phyloP scores from a whole-genome alignment of 2,888 invertebrate genomes.

The Drosophila eohydei region DNA sequence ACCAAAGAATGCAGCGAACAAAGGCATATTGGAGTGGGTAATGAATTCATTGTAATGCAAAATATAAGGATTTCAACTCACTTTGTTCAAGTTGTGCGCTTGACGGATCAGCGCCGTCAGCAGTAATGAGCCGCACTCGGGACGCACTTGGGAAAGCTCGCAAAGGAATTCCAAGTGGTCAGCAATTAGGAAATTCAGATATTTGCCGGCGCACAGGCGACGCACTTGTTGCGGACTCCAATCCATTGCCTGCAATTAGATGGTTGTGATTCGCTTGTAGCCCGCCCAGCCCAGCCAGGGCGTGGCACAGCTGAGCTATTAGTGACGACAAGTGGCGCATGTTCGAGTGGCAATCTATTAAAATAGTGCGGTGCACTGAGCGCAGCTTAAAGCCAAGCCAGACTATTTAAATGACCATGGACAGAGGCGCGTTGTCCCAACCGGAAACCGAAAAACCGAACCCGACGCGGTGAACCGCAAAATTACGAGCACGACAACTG shows the following conservation, averaged over 20 bases:
- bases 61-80: conserved; percentile 58
- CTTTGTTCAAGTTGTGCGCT: conserved; percentile 78
- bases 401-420: conserved; percentile 46
- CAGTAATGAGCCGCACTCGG: conserved; percentile 82
- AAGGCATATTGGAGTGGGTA: conserved; percentile 11
- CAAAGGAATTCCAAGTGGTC: conserved; percentile 83
- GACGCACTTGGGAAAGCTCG: conserved; percentile 81
- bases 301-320: conserved; percentile 38
- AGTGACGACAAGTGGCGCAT: conserved; percentile 62
- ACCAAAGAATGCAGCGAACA: conserved; percentile 19
- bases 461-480: conserved; percentile 67
- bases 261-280: conserved; percentile 39
- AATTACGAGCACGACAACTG: conserved; percentile 77
- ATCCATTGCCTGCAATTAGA: conserved; percentile 75
- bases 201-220: conserved; percentile 74
- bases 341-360: conserved; percentile 73
- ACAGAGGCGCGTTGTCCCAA: not conserved
- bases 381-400: conserved; percentile 41
- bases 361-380: conserved; percentile 58
- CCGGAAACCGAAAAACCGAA: conserved; percentile 48
- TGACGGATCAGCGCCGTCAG: conserved; percentile 77
- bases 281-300: not conserved
- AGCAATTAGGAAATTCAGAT: conserved; percentile 83
- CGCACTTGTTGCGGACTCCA: conserved; percentile 83
- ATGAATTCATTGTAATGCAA: conserved; percentile 56